Conservation (phyloP, 2,797 vertebrate genomes). For the Pseudochirops cupreus region DNA sequence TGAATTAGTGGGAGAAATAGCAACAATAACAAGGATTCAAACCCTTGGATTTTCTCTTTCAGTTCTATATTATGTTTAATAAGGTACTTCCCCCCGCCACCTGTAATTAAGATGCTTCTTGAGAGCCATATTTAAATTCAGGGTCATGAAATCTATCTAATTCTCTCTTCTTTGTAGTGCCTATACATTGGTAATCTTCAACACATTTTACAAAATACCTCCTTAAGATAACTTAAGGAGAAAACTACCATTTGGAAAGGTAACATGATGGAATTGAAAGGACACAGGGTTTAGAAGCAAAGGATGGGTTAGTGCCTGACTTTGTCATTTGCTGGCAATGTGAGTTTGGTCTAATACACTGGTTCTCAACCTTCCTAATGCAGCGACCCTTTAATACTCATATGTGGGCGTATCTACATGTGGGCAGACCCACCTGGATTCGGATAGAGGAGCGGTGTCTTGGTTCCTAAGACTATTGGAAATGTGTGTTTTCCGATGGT, state of each 20-base stretch:
- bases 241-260: background rate
- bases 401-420: no score
- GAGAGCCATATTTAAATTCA: background rate
- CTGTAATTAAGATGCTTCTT: background rate
- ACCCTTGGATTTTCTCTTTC: background rate
- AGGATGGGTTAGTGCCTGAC: background rate
- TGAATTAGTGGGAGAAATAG: background rate
- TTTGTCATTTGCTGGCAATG: background rate
- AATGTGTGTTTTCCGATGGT: no score
- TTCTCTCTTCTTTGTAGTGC: background rate
- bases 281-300: background rate
- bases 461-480: no score
- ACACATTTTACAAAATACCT: background rate
- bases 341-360: background rate
- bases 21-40: background rate
- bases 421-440: no score
- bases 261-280: background rate
- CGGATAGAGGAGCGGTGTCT: no score
- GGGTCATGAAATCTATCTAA: background rate
- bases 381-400: no score
- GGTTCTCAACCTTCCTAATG: no score
- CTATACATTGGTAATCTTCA: background rate
- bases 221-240: background rate
- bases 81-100: background rate
- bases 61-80: background rate